phyloP scores from a whole-genome alignment of 2,888 invertebrate species.

The Hypolimnas misippus region DNA sequence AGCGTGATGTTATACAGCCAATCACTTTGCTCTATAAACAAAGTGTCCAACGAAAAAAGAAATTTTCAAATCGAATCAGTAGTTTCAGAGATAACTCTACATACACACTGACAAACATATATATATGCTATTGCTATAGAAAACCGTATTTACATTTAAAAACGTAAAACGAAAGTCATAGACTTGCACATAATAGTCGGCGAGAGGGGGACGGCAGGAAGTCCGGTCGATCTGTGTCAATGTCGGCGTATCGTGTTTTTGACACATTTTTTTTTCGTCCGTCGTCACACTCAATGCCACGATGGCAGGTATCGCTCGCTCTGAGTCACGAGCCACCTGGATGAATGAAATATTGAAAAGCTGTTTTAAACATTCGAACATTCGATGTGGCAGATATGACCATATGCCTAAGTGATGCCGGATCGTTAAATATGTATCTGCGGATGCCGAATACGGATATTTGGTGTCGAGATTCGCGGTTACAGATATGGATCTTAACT shows the following conservation, averaged over 20 bases:
- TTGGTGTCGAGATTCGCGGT: no score
- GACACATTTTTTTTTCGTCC: constrained; percentile 45
- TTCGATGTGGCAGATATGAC: not conserved
- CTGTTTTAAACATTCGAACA: not conserved
- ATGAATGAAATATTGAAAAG: constrained; percentile 27
- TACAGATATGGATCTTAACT: no score
- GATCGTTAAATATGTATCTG: no score
- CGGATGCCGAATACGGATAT: no score
- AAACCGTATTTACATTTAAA: no score
- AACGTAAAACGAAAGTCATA: constrained; percentile 5
- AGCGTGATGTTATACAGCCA: no score
- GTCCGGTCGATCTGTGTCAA: constrained; percentile 73
- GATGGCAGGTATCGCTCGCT: constrained; percentile 32
- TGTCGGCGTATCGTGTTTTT: constrained; percentile 65
- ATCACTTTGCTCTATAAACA: no score
- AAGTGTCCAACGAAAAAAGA: no score
- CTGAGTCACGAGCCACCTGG: constrained; percentile 29
- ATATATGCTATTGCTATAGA: no score
- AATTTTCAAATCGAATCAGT: no score
- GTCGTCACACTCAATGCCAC: constrained; percentile 45
- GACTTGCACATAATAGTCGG: constrained; percentile 18
- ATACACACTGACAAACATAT: no score
- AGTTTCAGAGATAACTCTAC: no score
- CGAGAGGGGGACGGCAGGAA: constrained; percentile 54
- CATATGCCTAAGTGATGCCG: not conserved